Percentiles rank a stretch among this genome's conserved stretches.
Evolutionary conservation across 1,140 invertebrate genomes (phyloP).

Genomic region (Listronotus bonariensis): DNA sequence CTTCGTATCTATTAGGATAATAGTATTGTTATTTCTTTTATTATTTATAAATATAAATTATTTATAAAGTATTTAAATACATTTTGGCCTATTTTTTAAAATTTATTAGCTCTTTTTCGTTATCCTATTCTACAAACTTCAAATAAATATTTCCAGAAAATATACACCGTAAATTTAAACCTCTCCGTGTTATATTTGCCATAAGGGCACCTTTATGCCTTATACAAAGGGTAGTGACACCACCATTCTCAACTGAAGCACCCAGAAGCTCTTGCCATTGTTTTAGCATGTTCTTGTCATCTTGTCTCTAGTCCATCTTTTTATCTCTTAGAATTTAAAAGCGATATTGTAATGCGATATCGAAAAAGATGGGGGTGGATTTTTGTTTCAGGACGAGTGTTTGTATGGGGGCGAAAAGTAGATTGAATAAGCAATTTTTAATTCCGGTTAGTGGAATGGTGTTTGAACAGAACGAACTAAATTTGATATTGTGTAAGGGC

Average conservation of each 20-base stretch:
- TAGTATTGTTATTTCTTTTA: too few species aligned
- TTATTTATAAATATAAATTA: too few species aligned
- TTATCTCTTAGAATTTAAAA: slow-evolving; percentile 39
- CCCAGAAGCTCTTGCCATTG: slow-evolving; percentile 43
- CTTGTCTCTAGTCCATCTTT: slow-evolving; percentile 40
- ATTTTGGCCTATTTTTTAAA: too few species aligned
- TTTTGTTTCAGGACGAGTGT: slow-evolving; percentile 17
- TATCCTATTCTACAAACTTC: too few species aligned
- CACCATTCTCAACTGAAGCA: slow-evolving; percentile 33
- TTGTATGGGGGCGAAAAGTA: slow-evolving; percentile 7
- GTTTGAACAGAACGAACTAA: neutral
- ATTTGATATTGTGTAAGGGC: too few species aligned
- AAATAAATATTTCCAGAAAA: too few species aligned
- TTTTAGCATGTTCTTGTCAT: slow-evolving; percentile 48
- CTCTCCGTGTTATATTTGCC: slow-evolving; percentile 14
- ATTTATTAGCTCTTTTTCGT: too few species aligned
- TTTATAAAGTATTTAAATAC: too few species aligned
- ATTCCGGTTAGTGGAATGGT: neutral
- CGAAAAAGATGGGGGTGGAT: slow-evolving; percentile 38
- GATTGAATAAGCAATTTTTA: slow-evolving; percentile 18
- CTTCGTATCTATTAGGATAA: too few species aligned
- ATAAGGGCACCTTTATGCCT: slow-evolving; percentile 40
- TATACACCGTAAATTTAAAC: too few species aligned
- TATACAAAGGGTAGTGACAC: slow-evolving; percentile 32
- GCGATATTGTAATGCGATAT: slow-evolving; percentile 46